Conservation (phyloP, 2,113 vertebrate genomes). For the Octodon degus region DNA sequence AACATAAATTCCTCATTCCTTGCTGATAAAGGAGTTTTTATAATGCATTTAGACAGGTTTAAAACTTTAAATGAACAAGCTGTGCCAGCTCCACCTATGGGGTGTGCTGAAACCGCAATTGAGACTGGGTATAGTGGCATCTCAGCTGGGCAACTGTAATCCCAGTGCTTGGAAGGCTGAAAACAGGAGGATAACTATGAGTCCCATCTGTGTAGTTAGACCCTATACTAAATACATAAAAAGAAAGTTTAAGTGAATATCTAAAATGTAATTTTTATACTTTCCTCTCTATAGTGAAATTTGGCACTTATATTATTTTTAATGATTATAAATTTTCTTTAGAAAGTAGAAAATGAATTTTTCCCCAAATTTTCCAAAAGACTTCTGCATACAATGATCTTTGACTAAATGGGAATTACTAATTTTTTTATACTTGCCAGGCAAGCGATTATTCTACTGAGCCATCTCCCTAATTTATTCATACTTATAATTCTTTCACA, state of each 20-base stretch:
- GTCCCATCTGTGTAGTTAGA: too few species aligned
- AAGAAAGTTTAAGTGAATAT: conserved; percentile 6
- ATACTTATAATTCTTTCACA: neutral
- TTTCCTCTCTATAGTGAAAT: conserved; percentile 16
- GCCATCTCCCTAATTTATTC: neutral
- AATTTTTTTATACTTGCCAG: neutral
- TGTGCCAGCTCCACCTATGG: too few species aligned
- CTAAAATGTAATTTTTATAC: neutral
- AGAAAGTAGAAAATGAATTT: neutral
- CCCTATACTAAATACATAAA: too few species aligned
- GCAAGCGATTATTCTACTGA: too few species aligned
- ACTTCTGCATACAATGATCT: neutral
- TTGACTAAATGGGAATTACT: neutral
- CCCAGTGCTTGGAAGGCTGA: too few species aligned
- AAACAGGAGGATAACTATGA: too few species aligned
- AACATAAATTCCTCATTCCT: neutral
- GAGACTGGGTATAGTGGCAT: too few species aligned
- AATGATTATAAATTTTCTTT: neutral
- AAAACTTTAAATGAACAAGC: neutral
- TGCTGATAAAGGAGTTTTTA: conserved; percentile 5
- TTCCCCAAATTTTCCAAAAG: conserved; percentile 22
- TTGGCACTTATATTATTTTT: conserved; percentile 38
- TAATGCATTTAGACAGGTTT: conserved; percentile 13
- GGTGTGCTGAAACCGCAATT: too few species aligned
- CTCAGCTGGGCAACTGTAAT: too few species aligned